Evolutionary conservation across 2,888 invertebrate genomes (phyloP).

Genomic region (Tetranychus truncatus): DNA sequence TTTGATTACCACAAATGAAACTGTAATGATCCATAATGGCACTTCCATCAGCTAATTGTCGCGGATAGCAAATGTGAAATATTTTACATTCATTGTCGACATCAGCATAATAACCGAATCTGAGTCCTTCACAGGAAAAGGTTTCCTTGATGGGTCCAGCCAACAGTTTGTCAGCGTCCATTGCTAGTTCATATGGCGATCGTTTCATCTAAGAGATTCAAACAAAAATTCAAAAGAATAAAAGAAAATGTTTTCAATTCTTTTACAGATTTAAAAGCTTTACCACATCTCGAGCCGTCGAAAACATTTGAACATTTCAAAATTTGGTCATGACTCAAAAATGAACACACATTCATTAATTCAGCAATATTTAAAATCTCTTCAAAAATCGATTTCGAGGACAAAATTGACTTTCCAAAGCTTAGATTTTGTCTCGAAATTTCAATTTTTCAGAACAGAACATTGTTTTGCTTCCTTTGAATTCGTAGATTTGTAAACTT

Average conservation of each 20-base stretch:
- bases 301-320: no score
- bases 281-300: no score
- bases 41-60: slow-evolving; percentile 10
- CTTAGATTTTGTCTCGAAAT: no score
- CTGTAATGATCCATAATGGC: slow-evolving; percentile 9
- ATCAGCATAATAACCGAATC: slow-evolving; percentile 25
- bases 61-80: slow-evolving; percentile 25
- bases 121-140: slow-evolving; percentile 24
- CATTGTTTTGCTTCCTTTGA: no score
- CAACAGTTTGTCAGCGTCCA: not conserved
- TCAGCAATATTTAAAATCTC: no score
- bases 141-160: slow-evolving; percentile 17
- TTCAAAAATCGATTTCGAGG: no score
- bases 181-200: not conserved
- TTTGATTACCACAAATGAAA: slow-evolving; percentile 20
- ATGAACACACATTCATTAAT: no score
- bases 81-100: slow-evolving; percentile 25
- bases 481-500: no score
- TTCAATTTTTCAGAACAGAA: no score
- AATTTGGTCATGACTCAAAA: no score
- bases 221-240: not conserved
- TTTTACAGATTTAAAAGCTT: not conserved
- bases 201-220: not conserved
- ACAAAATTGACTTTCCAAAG: no score
- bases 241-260: not conserved